These are phyloP conservation scores for Caretta caretta DNA, from an alignment of 2,113 vertebrate genomes.

Conservation along the genomic window DNA sequence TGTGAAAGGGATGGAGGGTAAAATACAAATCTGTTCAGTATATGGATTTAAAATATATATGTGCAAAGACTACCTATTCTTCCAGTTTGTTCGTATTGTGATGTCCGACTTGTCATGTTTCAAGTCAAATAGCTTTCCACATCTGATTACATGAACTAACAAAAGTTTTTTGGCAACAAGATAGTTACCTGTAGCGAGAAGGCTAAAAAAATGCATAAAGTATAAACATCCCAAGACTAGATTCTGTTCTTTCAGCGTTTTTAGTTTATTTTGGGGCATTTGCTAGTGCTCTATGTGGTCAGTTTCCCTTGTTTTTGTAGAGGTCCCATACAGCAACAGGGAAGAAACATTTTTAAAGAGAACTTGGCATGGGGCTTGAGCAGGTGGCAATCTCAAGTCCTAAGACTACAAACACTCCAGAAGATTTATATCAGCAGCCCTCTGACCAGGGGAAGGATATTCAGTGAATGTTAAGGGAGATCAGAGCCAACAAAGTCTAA, in stretches of 20 bases:
- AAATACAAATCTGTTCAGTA: not conserved
- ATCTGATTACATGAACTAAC: not conserved
- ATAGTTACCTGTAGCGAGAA: not conserved
- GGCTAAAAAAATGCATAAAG: not conserved
- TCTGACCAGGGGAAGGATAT: not conserved
- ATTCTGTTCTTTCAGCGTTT: not conserved
- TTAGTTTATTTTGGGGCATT: not conserved
- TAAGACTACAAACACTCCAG: not conserved
- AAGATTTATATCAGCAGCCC: not conserved
- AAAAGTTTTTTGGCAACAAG: not conserved
- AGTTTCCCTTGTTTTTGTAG: not conserved
- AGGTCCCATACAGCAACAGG: not conserved
- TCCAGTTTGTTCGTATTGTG: not conserved
- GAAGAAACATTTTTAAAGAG: not conserved
- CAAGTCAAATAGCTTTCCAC: not conserved
- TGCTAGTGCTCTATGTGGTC: not conserved
- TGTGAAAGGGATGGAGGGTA: not conserved
- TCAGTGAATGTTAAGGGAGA: not conserved
- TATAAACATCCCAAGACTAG: not conserved
- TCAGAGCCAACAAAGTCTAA: conserved; percentile 2
- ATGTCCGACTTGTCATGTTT: not conserved
- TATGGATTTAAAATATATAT: not conserved
- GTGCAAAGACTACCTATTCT: rapidly evolving
- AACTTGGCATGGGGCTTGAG: not conserved
- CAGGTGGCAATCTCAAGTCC: not conserved